A percentile compares a stretch with the other conserved stretches of the same genome.
phyloP scores from a whole-genome alignment of 2,113 vertebrate genomes.

The Oncorhynchus keta region DNA sequence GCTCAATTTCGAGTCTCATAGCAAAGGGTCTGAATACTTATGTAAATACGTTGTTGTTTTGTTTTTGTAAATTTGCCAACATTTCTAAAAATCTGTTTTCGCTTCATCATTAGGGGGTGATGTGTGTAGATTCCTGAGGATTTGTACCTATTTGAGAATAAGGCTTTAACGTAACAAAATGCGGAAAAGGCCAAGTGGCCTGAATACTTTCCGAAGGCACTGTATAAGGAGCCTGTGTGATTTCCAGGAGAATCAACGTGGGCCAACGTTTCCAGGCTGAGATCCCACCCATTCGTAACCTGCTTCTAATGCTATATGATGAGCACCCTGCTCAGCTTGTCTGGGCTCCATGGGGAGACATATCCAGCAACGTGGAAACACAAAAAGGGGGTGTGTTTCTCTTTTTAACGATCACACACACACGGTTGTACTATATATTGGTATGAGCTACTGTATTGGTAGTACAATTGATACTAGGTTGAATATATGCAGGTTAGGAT shows the following conservation, averaged over 20 bases:
- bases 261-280: conserved; percentile 77
- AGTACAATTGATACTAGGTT: background rate
- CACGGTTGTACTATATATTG: background rate
- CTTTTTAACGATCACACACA: background rate
- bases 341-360: conserved; percentile 76
- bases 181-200: no score
- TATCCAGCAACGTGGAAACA: conserved; percentile 59
- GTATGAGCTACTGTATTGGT: background rate
- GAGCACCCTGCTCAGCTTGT: conserved; percentile 67
- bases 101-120: no score
- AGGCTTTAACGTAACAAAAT: no score
- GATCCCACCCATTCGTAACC: conserved; percentile 64
- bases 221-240: conserved; percentile 7
- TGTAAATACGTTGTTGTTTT: no score
- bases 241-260: conserved; percentile 76
- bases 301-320: conserved; percentile 25
- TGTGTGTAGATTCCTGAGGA: no score
- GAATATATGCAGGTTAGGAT: no score
- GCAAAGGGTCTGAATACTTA: no score
- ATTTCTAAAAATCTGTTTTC: background rate
- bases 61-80: background rate
- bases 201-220: no score
- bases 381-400: conserved; percentile 64
- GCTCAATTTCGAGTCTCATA: no score
- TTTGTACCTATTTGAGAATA: no score